Evolutionary conservation across 2,888 invertebrate genomes (phyloP).

Genomic region (Chouioia cunea): DNA sequence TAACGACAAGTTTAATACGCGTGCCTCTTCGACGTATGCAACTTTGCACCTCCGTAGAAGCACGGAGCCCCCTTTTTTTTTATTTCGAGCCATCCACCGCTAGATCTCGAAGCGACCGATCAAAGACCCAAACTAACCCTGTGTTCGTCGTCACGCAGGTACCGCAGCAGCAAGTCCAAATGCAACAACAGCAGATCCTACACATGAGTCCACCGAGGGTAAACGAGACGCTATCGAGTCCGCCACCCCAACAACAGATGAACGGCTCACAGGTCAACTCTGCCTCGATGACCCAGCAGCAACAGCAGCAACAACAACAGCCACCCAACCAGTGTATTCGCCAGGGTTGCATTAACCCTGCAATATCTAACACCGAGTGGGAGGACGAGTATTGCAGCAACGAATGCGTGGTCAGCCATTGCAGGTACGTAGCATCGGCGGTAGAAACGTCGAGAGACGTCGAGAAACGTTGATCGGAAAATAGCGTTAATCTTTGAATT

Average conservation of each 20-base stretch:
- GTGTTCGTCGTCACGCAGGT: constrained; percentile 54
- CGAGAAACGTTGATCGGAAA: not conserved
- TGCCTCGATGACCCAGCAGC: constrained; percentile 38
- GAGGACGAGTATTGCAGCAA: constrained; percentile 98
- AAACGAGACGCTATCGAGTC: constrained; percentile 60
- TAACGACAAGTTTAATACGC: too few relatives aligned
- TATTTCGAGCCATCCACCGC: too few relatives aligned
- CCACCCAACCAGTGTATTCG: constrained; percentile 78
- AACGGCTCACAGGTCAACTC: constrained; percentile 42
- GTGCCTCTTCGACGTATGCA: too few relatives aligned
- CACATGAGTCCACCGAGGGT: constrained; percentile 64
- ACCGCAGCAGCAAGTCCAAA: constrained; percentile 58
- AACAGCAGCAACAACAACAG: constrained; percentile 54
- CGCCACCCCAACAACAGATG: constrained; percentile 52
- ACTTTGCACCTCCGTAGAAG: too few relatives aligned
- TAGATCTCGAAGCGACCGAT: too few relatives aligned
- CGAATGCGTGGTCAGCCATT: constrained; percentile 96
- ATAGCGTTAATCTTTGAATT: not conserved
- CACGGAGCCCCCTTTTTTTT: too few relatives aligned
- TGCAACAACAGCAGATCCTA: constrained; percentile 65
- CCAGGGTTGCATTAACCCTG: constrained; percentile 90
- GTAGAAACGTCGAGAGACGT: constrained; percentile 29
- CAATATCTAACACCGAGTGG: constrained; percentile 93
- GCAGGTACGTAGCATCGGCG: constrained; percentile 78
- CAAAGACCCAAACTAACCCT: too few relatives aligned